Percentiles rank a stretch among this genome's conserved stretches.
Evolutionary conservation across 2,797 vertebrate species (phyloP).

Genomic region (Gallinago stenura): DNA sequence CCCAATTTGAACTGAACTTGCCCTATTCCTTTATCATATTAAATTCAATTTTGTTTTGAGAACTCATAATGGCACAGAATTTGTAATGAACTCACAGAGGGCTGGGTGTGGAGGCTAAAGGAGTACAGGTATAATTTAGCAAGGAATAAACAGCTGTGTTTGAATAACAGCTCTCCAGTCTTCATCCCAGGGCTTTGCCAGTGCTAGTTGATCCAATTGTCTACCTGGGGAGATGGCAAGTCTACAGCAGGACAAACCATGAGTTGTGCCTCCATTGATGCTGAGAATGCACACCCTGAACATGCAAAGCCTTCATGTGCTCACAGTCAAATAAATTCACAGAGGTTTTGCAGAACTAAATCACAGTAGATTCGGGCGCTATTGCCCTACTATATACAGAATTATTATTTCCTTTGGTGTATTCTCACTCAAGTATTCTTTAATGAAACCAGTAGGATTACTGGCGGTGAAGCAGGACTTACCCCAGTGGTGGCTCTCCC

Average conservation of each 20-base stretch:
- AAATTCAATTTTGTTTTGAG: neutral
- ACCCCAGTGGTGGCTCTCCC: neutral
- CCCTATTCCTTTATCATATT: neutral
- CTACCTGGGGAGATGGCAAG: constrained; percentile 80
- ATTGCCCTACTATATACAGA: neutral
- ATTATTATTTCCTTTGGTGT: neutral
- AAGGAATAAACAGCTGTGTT: neutral
- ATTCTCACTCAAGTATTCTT: neutral
- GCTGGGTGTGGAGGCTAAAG: neutral
- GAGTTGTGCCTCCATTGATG: accelerated
- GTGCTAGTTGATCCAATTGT: constrained; percentile 78
- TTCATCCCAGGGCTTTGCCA: constrained; percentile 77
- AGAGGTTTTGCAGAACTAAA: neutral
- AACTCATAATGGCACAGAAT: neutral
- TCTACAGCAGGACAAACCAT: neutral
- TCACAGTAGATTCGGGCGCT: neutral
- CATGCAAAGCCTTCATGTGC: neutral
- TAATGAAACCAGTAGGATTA: neutral
- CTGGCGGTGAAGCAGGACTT: neutral
- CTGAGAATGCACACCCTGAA: neutral
- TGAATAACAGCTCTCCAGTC: neutral
- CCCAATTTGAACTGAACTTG: neutral
- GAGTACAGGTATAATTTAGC: neutral
- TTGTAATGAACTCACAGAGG: neutral
- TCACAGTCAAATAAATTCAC: neutral